A percentile compares a stretch with the other conserved stretches of the same genome.
Evolutionary conservation across 2,113 vertebrate genomes (phyloP).

Genomic region (Abramis brama): DNA sequence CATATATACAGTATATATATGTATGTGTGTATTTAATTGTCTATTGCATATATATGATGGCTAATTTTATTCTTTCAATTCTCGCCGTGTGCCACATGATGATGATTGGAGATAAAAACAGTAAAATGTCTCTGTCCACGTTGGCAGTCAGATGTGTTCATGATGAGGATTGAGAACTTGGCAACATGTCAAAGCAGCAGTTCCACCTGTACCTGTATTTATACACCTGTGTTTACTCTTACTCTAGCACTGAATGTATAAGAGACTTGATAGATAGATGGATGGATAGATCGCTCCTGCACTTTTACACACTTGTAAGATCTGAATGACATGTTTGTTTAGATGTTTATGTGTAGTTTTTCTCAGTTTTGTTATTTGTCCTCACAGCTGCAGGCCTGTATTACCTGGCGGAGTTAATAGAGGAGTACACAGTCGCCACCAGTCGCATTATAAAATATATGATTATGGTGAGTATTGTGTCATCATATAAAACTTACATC

Average conservation of each 20-base stretch:
- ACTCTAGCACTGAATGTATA: background rate
- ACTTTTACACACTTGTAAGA: too few relatives aligned
- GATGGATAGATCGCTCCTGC: too few relatives aligned
- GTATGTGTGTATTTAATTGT: background rate
- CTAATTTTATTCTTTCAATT: background rate
- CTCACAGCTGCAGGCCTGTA: conserved; percentile 89
- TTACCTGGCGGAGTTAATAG: conserved; percentile 94
- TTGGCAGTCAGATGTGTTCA: background rate
- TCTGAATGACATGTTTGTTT: background rate
- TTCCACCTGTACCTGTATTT: background rate
- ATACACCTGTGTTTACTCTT: background rate
- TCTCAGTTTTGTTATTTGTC: background rate
- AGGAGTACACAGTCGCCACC: conserved; percentile 93
- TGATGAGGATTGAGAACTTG: background rate
- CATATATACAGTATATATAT: background rate
- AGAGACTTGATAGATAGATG: too few relatives aligned
- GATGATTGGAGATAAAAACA: background rate
- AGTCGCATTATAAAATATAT: conserved; percentile 97
- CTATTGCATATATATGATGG: background rate
- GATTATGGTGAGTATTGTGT: conserved; percentile 87
- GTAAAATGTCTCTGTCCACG: background rate
- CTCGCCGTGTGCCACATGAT: background rate
- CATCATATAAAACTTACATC: background rate
- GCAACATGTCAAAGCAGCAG: background rate
- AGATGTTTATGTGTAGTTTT: background rate